A percentile compares a stretch with the other conserved stretches of the same genome.
These are phyloP conservation scores for Psittacara wagleri DNA, from an alignment of 2,113 vertebrate species.

Conservation along the genomic window DNA sequence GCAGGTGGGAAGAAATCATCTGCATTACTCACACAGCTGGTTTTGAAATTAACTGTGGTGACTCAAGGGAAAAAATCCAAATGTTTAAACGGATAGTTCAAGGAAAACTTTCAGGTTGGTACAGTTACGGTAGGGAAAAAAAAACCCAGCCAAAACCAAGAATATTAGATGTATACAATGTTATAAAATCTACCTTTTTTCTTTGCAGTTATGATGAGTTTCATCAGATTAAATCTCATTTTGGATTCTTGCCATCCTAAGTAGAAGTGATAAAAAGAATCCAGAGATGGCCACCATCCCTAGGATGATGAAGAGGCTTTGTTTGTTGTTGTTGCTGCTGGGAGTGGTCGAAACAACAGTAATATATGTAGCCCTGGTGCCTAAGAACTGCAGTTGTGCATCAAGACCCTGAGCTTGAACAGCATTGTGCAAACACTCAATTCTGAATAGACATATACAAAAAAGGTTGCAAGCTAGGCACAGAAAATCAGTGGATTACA, in stretches of 20 bases:
- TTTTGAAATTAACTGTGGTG: conserved; percentile 46
- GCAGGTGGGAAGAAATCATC: conserved; percentile 6
- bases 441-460: not conserved
- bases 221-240: not conserved
- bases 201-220: not conserved
- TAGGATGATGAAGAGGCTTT: not conserved
- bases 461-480: not conserved
- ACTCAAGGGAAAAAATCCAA: not conserved
- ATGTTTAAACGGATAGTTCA: not conserved
- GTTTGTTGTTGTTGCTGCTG: not conserved
- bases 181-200: not conserved
- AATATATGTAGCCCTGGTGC: not conserved
- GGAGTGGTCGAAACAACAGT: not conserved
- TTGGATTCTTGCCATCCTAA: not conserved
- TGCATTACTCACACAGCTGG: not conserved
- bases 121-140: not conserved
- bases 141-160: not conserved
- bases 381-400: not conserved
- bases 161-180: not conserved
- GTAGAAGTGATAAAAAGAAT: not conserved
- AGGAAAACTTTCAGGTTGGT: not conserved
- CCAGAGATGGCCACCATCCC: not conserved
- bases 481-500: not conserved
- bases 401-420: not conserved
- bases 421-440: not conserved